These are phyloP conservation scores for Scotopteryx bipunctaria DNA, from an alignment of 2,888 invertebrate species.

Conservation along the genomic window DNA sequence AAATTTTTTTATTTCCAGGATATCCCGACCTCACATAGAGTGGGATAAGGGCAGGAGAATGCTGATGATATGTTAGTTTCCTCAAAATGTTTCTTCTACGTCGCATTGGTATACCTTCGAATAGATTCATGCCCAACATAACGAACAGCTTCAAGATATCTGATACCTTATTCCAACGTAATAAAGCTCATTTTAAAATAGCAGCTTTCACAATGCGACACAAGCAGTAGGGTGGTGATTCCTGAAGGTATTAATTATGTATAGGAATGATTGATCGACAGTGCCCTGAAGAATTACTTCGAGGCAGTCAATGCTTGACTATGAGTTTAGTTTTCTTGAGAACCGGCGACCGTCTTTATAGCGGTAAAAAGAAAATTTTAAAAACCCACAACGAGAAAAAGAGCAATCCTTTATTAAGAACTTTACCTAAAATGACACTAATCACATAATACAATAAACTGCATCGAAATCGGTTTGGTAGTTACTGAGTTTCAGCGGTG, in stretches of 20 bases:
- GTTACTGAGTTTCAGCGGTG: no score
- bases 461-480: no score
- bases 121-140: neutral
- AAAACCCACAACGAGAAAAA: no score
- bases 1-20: no score
- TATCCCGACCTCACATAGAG: no score
- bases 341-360: neutral
- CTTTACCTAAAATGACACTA: no score
- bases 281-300: constrained; percentile 43
- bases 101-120: no score
- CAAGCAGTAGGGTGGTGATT: constrained; percentile 57
- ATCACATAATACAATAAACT: no score
- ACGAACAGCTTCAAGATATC: neutral
- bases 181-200: neutral
- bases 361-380: neutral
- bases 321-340: neutral
- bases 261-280: constrained; percentile 75
- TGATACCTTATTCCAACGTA: neutral
- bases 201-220: neutral
- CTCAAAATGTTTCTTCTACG: no score
- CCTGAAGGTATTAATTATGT: constrained; percentile 74
- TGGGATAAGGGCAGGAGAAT: no score
- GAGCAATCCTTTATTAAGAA: no score
- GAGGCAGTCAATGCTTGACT: constrained; percentile 35
- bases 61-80: no score